A percentile compares a stretch with the other conserved stretches of the same genome.
These are phyloP conservation scores for Drosophila neotestacea DNA, from an alignment of 2,888 invertebrate species.

Conservation along the genomic window DNA sequence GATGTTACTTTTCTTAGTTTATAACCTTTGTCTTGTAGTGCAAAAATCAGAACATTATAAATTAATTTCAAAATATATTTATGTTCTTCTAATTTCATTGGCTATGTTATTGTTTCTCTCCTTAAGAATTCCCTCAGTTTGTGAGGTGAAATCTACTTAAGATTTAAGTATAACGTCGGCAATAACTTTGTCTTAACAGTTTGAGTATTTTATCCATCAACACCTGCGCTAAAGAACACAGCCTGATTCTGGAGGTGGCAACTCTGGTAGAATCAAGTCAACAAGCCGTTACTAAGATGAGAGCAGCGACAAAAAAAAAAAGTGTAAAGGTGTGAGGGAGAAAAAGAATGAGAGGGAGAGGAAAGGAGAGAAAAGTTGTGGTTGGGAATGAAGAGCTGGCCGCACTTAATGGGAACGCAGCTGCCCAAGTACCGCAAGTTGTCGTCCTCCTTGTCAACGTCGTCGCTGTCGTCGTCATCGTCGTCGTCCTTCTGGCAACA, in stretches of 20 bases:
- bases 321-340: constrained; percentile 12
- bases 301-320: constrained; percentile 28
- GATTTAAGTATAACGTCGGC: constrained; percentile 8
- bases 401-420: constrained; percentile 75
- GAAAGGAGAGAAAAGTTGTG: background rate
- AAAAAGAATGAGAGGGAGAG: background rate
- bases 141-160: constrained; percentile 10
- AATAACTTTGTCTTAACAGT: constrained; percentile 27
- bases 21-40: too few relatives aligned
- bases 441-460: constrained; percentile 44
- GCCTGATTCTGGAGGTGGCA: constrained; percentile 17
- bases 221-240: constrained; percentile 62
- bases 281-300: constrained; percentile 68
- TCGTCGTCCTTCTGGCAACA: constrained; percentile 74
- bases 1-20: too few relatives aligned
- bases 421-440: constrained; percentile 78
- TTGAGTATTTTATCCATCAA: constrained; percentile 70
- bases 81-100: background rate
- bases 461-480: constrained; percentile 50
- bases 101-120: too few relatives aligned
- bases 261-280: constrained; percentile 54
- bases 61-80: too few relatives aligned
- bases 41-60: too few relatives aligned
- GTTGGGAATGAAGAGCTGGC: constrained; percentile 45
- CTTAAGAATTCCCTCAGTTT: background rate